Percentiles rank a stretch among this genome's conserved stretches.
Evolutionary conservation across 2,113 vertebrate genomes (phyloP).

Genomic region (Pseudorhombus dupliciocellatus): DNA sequence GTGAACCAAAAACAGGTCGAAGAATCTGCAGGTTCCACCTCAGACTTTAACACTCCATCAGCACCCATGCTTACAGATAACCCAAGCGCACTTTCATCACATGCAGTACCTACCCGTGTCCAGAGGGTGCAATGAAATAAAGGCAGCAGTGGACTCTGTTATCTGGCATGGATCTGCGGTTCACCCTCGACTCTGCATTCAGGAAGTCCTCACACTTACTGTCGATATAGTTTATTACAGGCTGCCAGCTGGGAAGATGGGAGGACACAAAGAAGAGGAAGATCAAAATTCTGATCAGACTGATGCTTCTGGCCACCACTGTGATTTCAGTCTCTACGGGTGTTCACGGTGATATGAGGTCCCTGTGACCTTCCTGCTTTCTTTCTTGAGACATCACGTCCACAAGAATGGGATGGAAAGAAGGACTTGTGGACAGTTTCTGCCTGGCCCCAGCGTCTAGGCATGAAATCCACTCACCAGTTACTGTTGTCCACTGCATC

Average conservation of each 20-base stretch:
- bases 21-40: neutral
- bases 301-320: no score
- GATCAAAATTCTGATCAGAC: neutral
- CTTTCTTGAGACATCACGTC: no score
- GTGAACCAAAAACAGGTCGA: neutral
- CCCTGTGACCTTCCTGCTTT: no score
- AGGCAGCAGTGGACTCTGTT: constrained; percentile 84
- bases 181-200: constrained; percentile 81
- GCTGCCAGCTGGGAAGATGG: constrained; percentile 76
- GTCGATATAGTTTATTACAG: constrained; percentile 81
- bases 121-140: constrained; percentile 82
- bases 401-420: no score
- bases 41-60: neutral
- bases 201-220: constrained; percentile 84
- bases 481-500: constrained; percentile 86
- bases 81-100: neutral
- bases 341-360: no score
- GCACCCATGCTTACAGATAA: neutral
- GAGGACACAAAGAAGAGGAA: neutral
- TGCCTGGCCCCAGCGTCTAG: neutral
- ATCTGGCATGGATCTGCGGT: constrained; percentile 81
- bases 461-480: constrained; percentile 73
- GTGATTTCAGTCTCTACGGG: no score
- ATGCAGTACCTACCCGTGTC: constrained; percentile 71
- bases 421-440: no score